These are phyloP conservation scores for Pseudorhiza aurosa DNA, from an alignment of 30 jellyfish, hydroid and myxozoan genomes.

Conservation along the genomic window DNA sequence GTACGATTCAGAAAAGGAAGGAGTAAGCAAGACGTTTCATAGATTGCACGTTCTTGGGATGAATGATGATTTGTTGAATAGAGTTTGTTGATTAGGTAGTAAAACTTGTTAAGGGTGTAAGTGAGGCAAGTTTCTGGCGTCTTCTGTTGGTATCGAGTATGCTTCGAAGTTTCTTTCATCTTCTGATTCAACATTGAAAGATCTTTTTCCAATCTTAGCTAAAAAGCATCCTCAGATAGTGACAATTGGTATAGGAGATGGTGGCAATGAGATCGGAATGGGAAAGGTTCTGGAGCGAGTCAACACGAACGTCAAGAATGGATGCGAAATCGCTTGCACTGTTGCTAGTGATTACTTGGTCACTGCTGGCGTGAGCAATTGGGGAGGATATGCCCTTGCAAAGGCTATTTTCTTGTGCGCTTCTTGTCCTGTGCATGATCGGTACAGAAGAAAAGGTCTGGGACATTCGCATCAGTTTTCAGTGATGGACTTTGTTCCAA, in stretches of 20 bases:
- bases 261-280: constrained; percentile 97
- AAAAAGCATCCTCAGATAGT: constrained; percentile 48
- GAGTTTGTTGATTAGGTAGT: no score
- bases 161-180: no score
- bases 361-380: constrained; percentile 91
- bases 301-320: constrained; percentile 54
- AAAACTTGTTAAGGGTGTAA: no score
- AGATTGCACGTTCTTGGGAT: no score
- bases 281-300: constrained; percentile 78
- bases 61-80: no score
- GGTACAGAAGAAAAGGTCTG: constrained; percentile 79
- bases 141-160: no score
- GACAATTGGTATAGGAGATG: constrained; percentile 97
- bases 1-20: no score
- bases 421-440: constrained; percentile 86
- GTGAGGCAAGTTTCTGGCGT: no score
- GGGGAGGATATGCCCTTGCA: constrained; percentile 96
- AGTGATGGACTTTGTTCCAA: constrained; percentile 51
- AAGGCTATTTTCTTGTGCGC: constrained; percentile 64
- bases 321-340: constrained; percentile 67
- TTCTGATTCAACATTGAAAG: no score
- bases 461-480: constrained; percentile 31
- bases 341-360: constrained; percentile 68
- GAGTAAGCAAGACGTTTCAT: no score
- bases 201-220: constrained; percentile 31